Evolutionary conservation across 2,888 invertebrate genomes (phyloP), one percentile per base, ranked within the genome.

Genomic region (Brachyptera putata): DNA sequence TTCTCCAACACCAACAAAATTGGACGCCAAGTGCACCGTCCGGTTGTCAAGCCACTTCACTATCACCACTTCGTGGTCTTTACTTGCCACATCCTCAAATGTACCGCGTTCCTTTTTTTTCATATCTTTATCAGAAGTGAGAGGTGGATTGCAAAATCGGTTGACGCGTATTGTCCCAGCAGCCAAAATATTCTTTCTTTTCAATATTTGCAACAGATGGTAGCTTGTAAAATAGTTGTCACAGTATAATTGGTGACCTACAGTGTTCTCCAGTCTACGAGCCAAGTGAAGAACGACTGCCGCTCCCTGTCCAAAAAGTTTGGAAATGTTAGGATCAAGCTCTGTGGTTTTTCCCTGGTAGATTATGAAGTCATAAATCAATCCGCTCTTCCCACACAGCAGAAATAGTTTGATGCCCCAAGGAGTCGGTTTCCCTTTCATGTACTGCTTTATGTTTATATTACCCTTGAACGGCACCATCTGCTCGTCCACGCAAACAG

Each of bases 271-370:
- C 7, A 62, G 22, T 41, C 53, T 37, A 24, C 58, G 16, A 39
- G 62, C 25, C 21, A 66, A 36, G n/a, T 65, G 59, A 13, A 66
- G 46, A n/a, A 65, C 60, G 11, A 62, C 65, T 30, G 46, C 34
- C n/a, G 59, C 48, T 16, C 65, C 62, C 13, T 60, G 26, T 25
- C 65, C 22, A 24, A 39, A 37, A 24, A 50, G 49, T 49, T 36
- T 25, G 22, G 39, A 7, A n/a, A 21, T 34, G 16, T 58, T 48
- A 21, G 16, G 18, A 41, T 65, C 64, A 13, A 70, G 43, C 65
- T 67, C 66, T 5, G 66, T 68, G 9, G 62, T 65, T 39, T 75
- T 65, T 76, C 77, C 67, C 62, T 70, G 69, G 58, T 70, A 70
- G n/a, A 70, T 63, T 21, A 68, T 56, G 55, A 68, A 69, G 60